Percentiles rank a stretch among this genome's conserved stretches.
Evolutionary conservation across 1,140 invertebrate species (phyloP).

Genomic region (Arctopsyche grandis): DNA sequence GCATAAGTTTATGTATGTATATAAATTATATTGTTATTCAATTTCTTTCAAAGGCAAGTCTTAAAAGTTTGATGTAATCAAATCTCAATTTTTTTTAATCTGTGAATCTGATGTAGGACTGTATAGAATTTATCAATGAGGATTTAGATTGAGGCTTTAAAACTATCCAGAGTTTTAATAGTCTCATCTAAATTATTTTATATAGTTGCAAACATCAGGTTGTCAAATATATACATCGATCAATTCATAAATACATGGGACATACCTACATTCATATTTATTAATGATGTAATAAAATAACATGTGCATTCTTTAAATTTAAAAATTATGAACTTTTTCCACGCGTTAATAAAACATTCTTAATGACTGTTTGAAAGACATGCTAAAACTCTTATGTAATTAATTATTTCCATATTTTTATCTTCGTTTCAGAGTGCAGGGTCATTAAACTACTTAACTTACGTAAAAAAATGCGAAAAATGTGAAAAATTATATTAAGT

Average conservation of each 20-base stretch:
- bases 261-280: no score
- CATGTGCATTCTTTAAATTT: neutral
- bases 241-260: no score
- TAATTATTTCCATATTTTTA: conserved; percentile 35
- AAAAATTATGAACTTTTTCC: neutral
- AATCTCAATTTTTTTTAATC: no score
- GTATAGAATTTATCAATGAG: neutral
- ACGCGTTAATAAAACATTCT: neutral
- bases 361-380: conserved; percentile 20
- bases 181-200: neutral
- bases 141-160: neutral
- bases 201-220: neutral
- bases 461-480: conserved; percentile 32
- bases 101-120: no score
- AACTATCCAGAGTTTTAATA: neutral
- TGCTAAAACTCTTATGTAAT: conserved; percentile 2
- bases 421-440: conserved; percentile 55
- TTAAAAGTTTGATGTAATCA: no score
- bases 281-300: neutral
- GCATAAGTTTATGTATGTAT: no score
- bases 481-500: conserved; percentile 50
- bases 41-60: no score
- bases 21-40: no score
- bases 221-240: neutral
- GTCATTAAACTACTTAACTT: conserved; percentile 56